Evolutionary conservation across 2,888 invertebrate species (phyloP).

Genomic region (Chalcosyrphus nemorum): DNA sequence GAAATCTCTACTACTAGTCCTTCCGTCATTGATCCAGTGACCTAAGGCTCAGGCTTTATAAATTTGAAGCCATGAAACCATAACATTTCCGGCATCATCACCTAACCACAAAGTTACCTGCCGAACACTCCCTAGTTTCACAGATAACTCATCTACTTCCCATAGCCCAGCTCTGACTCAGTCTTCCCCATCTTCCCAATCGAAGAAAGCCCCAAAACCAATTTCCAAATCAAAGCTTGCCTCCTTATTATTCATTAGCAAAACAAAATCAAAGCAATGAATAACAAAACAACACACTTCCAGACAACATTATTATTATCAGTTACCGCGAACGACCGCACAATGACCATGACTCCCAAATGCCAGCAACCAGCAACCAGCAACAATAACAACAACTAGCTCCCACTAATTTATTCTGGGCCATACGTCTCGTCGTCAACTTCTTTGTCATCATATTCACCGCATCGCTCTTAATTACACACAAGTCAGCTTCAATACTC

Average conservation of each 20-base stretch:
- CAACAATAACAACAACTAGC: conserved; percentile 1
- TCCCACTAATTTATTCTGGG: conserved; percentile 69
- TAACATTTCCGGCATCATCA: not conserved
- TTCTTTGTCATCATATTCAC: conserved; percentile 20
- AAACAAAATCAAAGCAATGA: not conserved
- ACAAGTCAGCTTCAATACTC: conserved; percentile 19
- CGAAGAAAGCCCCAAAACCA: not conserved
- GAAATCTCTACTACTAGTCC: too few relatives aligned
- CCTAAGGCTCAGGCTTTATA: too few relatives aligned
- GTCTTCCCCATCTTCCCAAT: not conserved
- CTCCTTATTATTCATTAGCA: conserved; percentile 1
- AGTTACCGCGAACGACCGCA: conserved; percentile 64
- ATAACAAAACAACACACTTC: conserved; percentile 18
- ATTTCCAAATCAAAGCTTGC: not conserved
- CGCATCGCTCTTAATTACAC: conserved; percentile 43
- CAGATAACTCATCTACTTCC: not conserved
- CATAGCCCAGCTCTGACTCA: not conserved
- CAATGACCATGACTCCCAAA: conserved; percentile 68
- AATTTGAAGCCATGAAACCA: too few relatives aligned
- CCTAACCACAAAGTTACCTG: not conserved
- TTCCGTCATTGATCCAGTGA: too few relatives aligned
- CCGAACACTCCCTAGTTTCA: not conserved
- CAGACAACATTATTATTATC: conserved; percentile 54
- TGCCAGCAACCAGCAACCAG: conserved; percentile 42
- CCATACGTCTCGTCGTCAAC: conserved; percentile 62